These are phyloP conservation scores for Pollimyrus isidori DNA, from an alignment of 2,113 vertebrate genomes.

Conservation along the genomic window DNA sequence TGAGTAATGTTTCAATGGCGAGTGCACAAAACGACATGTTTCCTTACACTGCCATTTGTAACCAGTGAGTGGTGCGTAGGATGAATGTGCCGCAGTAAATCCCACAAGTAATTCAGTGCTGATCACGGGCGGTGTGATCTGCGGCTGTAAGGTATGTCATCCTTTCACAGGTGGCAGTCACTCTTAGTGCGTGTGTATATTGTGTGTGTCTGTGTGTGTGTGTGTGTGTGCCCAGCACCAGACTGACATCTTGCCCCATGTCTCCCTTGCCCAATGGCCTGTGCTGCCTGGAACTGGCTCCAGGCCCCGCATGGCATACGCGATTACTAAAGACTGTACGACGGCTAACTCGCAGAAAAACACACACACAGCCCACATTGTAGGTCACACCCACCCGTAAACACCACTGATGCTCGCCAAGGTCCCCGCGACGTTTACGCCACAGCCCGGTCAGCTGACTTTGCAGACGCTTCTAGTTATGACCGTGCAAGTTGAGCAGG, in stretches of 20 bases:
- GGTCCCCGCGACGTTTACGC: neutral
- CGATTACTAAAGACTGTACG: neutral
- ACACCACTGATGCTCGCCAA: neutral
- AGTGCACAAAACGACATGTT: neutral
- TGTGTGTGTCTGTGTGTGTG: neutral
- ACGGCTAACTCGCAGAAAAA: neutral
- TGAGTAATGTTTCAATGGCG: slow-evolving; percentile 20
- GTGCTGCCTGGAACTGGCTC: neutral
- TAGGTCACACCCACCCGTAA: neutral
- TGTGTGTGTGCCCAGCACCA: neutral
- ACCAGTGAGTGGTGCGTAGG: neutral
- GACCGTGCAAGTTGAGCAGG: neutral
- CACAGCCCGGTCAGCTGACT: neutral
- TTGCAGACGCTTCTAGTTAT: neutral
- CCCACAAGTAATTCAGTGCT: neutral
- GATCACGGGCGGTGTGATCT: neutral
- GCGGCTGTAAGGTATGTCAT: neutral
- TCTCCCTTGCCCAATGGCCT: neutral
- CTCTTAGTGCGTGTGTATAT: neutral
- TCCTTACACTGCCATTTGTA: neutral
- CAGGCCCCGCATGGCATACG: neutral
- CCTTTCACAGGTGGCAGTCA: neutral
- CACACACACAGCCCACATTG: neutral
- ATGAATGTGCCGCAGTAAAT: neutral
- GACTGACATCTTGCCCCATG: neutral